Base-by-base conservation (phyloP, 2,888 invertebrate genomes). In the Ornithoptera alexandrae region DNA sequence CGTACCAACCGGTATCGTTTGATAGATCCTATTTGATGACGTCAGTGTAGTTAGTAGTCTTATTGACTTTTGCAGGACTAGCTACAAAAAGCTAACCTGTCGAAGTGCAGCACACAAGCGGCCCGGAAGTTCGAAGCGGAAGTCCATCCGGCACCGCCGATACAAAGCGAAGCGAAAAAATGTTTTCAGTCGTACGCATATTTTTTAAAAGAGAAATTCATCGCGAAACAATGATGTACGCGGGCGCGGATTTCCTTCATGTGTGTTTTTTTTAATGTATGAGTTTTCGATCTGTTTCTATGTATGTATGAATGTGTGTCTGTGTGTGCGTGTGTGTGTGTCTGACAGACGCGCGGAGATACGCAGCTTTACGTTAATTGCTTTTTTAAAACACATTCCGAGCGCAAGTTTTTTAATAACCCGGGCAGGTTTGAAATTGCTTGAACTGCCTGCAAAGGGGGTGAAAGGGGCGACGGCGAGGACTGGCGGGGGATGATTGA, bases 401-500 rank as follows among this genome's bases (percentile, higher is more conserved):
- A 36, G 73, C 59, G 74, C 77, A 84, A 84, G 84, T 84, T 84
- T 84, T 84, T 84, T 84, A 84, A 84, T 84, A 84, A 81, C 61
- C 76, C 73, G 75, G 75, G 77, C 75, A 72, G 73, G 72, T 77
- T 77, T 77, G 70, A 79, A 78, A 79, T 69, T 73, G 71, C 71
- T 71, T 72, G 68, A 74, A 73, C 74, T 71, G 46, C 10, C 18
- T 5, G 56, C 60, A 17, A 53, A 39, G 66, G 46, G 60, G 46
- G 65, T 58, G 59, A 6, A 3, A 18, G 53, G 6, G 53, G 17
- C 30, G 30, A 30, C 30, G 30, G 30, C 30, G 30, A 3, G 30
- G 30, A 22, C 30, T 3, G 8, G 39, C 39, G 10, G 39, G 39
- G 39, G 39, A 39, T 39, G 39, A 39, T 39, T 39, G 39, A 39